Evolutionary conservation across 2,888 invertebrate genomes (phyloP), one percentile per base, ranked within the genome.

Genomic region (Amphipoea oculea): DNA sequence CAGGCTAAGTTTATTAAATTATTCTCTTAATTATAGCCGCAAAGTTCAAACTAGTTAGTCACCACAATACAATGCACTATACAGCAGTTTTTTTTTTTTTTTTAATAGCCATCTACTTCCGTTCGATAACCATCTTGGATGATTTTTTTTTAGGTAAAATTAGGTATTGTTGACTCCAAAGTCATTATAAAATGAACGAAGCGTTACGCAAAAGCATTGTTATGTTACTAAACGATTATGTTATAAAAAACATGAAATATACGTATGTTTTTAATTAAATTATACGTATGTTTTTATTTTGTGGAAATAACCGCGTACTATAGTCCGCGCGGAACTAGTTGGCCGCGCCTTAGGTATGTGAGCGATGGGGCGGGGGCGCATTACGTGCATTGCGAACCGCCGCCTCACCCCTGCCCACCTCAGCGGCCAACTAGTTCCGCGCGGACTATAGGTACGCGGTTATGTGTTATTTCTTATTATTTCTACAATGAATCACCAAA

Each of bases 161-260:
- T 40, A n/a, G 5, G 12, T 12, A 14, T 29, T 9, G 29, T 36
- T 57, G 11, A n/a, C n/a, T 57, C 4, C 29, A 70, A 45, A 45
- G 79, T 67, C 73, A 67, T 67, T 54, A 54, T 14, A 67, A 54
- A 67, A 79, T 66, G 29, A 72, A 6, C 20, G 20, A 29, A 29
- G 73, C n/a, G 14, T 73, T 54, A 67, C 51, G 36, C 3, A 72
- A 60, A 17, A 17, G 9, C 57, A 79, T 79, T 79, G 71, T 69
- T 45, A 14, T 48, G 2, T 17, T 54, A n/a, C 45, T 54, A 45
- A 78, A 65, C 11, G 14, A 54, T 57, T 45, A 40, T 14, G 29
- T 51, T 20, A 57, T 40, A 71, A 79, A 79, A 79, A 40, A 40
- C 40, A 5, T 40, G 40, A 20, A 60, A 42, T 48, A 54, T 17